Conservation (phyloP, 1,140 invertebrate genomes). For the Eueides isabella region DNA sequence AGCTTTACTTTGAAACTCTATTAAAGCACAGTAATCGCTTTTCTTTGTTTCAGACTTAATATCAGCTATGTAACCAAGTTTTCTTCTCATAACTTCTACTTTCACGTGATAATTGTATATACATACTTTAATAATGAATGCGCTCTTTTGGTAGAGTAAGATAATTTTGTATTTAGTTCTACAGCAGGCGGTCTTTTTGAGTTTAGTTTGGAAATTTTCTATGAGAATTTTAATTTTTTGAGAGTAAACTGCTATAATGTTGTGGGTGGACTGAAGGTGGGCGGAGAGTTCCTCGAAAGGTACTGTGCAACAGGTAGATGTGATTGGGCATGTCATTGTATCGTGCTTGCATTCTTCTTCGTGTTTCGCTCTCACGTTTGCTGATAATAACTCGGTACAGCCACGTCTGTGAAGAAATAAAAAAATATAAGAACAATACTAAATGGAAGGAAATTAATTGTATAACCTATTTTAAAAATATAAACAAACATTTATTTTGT, state of each 20-base stretch:
- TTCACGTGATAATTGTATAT: conserved; percentile 77
- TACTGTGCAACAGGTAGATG: conserved; percentile 66
- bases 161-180: conserved; percentile 77
- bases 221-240: conserved; percentile 78
- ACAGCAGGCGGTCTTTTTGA: conserved; percentile 73
- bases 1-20: conserved; percentile 76
- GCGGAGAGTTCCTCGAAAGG: conserved; percentile 71
- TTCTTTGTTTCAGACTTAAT: conserved; percentile 67
- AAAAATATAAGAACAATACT: neutral
- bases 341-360: conserved; percentile 75
- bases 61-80: conserved; percentile 69
- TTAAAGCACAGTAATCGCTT: conserved; percentile 72
- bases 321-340: conserved; percentile 74
- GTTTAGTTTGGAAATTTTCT: conserved; percentile 77
- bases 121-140: conserved; percentile 78
- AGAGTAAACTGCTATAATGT: conserved; percentile 74
- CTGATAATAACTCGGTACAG: conserved; percentile 67
- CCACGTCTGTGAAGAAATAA: conserved; percentile 68
- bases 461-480: too few relatives aligned
- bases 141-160: conserved; percentile 71
- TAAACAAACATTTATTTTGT: too few relatives aligned
- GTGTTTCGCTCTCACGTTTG: conserved; percentile 66
- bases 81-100: conserved; percentile 72
- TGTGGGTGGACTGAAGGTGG: conserved; percentile 69
- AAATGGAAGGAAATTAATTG: neutral